These are phyloP conservation scores for Epizoanthus rinbou DNA, from an alignment of 92 coral and sea anemone genomes.

Conservation along the genomic window DNA sequence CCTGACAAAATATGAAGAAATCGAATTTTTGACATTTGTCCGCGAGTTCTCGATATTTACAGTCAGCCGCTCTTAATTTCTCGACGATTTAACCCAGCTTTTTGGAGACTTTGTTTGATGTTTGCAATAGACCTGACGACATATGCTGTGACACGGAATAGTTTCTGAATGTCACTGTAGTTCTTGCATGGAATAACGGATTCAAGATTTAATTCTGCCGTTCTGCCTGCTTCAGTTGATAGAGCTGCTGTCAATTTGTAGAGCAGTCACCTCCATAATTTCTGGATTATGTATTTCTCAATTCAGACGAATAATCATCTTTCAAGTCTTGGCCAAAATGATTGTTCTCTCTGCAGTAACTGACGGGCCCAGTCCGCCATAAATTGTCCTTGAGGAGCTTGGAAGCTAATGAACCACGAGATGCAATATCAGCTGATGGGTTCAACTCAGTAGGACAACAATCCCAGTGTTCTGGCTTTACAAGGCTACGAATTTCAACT, in stretches of 20 bases:
- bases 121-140: constrained; percentile 49
- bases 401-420: constrained; percentile 58
- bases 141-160: constrained; percentile 60
- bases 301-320: constrained; percentile 29
- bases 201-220: constrained; percentile 10
- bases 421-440: constrained; percentile 66
- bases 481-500: constrained; percentile 48
- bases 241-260: constrained; percentile 28
- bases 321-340: constrained; percentile 19
- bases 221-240: constrained; percentile 7
- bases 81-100: constrained; percentile 6
- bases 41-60: too few species aligned
- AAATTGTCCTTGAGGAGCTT: constrained; percentile 38
- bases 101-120: constrained; percentile 32
- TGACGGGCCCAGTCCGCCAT: constrained; percentile 64
- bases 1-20: too few species aligned
- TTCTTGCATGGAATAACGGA: constrained; percentile 35
- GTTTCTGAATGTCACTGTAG: constrained; percentile 47
- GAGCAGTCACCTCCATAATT: neutral
- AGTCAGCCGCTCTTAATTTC: too few species aligned
- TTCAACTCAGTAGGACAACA: constrained; percentile 57
- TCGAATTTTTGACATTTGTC: too few species aligned
- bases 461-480: constrained; percentile 50
- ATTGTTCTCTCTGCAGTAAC: constrained; percentile 52
- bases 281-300: neutral